Base-by-base conservation (phyloP, 2,888 invertebrate species). In the Drosophila phalerata region DNA sequence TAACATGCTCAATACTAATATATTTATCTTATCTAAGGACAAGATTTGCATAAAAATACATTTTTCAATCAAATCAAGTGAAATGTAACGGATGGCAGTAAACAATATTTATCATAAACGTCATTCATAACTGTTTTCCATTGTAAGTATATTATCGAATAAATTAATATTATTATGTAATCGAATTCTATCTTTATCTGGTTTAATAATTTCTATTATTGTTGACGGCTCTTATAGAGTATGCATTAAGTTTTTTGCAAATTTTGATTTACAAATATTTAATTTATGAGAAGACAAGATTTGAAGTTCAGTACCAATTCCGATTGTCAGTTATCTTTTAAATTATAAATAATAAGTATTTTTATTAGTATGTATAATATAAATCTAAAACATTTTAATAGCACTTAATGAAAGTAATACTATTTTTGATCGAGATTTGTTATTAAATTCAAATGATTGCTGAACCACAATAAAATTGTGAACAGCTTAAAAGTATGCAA, bases 11-110 rank as follows among this genome's bases (percentile, higher is more conserved):
- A 22, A 28, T 51, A 22, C 47, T 28, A 48, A 56, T 45, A 37
- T 61, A n/a, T 13, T 42, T 67, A 70, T 51, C 67, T 72, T 72
- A 62, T 66, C 69, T 34, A 1, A 17, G 5, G 15, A 32, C 47
- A 28, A 55, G 8, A 76, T 73, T 62, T 73, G 47, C 64, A 65
- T 62, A 49, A 43, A 28, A 5, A 47, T 49, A 77, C 56, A 78
- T 15, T 38, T 45, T 48, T 53, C 52, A 74, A 78, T 78, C 42
- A 68, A 57, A 56, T n/a, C 22, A 5, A 25, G 22, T 6, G 11
- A 11, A 5, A 10, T 28, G 28, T 5, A 28, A 5, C 5, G 3
- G 28, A 28, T 5, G 28, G 28, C 0, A 30, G 3, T 30, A 19
- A 66, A 28, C 11, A 42, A 38, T 2, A 17, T 19, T 5, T 10